phyloP scores from a whole-genome alignment of 2,888 invertebrate species.

The Pachliopta kotzebuea region DNA sequence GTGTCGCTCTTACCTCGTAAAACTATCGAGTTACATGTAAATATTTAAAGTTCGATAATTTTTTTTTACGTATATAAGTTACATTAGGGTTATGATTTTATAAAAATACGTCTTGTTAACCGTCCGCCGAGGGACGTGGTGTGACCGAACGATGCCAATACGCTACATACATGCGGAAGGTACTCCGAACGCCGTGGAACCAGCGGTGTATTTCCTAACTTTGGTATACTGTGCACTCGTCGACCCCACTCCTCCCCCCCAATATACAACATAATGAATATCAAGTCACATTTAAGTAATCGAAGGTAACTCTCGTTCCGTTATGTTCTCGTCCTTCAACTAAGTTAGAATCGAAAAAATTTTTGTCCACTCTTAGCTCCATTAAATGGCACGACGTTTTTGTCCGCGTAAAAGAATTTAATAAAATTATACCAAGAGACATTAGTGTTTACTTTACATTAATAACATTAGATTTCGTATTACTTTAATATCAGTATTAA shows the following conservation, averaged over 20 bases:
- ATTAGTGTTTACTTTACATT: conserved; percentile 72
- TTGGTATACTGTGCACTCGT: conserved; percentile 78
- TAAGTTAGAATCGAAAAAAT: conserved; percentile 14
- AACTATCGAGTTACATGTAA: conserved; percentile 73
- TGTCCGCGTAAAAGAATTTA: conserved; percentile 51
- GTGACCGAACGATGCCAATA: conserved; percentile 25
- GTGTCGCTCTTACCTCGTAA: conserved; percentile 55
- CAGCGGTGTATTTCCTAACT: conserved; percentile 75
- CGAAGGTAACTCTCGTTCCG: conserved; percentile 75
- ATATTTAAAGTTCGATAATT: conserved; percentile 69
- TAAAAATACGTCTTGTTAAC: conserved; percentile 73
- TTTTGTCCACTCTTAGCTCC: conserved; percentile 33
- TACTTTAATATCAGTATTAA: conserved; percentile 73
- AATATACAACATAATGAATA: conserved; percentile 52
- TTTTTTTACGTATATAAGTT: conserved; percentile 75
- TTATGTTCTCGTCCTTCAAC: conserved; percentile 52
- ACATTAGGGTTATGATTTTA: conserved; percentile 75
- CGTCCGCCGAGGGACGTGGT: conserved; percentile 38
- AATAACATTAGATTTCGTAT: conserved; percentile 69
- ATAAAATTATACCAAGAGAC: conserved; percentile 67
- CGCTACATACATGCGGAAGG: conserved; percentile 22
- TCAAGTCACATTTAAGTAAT: conserved; percentile 56
- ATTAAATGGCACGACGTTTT: conserved; percentile 56
- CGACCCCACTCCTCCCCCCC: conserved; percentile 57
- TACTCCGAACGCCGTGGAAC: conserved; percentile 46